Conservation (phyloP, 1,140 invertebrate species). For the Triops cancriformis region DNA sequence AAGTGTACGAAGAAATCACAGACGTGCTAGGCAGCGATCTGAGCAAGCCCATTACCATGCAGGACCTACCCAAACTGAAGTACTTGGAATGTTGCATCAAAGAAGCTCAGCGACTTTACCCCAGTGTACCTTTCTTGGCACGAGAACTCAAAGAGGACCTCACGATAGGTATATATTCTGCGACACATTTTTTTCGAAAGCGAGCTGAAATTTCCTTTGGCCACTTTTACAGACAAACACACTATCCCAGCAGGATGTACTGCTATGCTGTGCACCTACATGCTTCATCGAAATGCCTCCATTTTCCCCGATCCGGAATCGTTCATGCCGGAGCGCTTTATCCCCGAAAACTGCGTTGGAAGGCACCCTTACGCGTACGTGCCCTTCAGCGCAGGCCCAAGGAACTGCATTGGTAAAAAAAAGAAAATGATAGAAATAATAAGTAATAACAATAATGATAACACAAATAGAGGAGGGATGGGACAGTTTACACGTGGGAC, state of each 20-base stretch:
- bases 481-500: too few species aligned
- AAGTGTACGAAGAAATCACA: slow-evolving; percentile 41
- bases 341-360: slow-evolving; percentile 45
- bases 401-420: slow-evolving; percentile 59
- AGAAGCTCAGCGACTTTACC: slow-evolving; percentile 54
- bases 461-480: too few species aligned
- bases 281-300: slow-evolving; percentile 42
- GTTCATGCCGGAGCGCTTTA: slow-evolving; percentile 47
- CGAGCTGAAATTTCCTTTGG: neutral
- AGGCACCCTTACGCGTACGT: slow-evolving; percentile 58
- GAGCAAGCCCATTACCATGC: slow-evolving; percentile 44
- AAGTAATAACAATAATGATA: too few species aligned
- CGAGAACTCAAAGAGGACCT: neutral
- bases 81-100: slow-evolving; percentile 59
- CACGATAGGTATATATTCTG: too few species aligned
- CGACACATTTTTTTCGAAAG: too few species aligned
- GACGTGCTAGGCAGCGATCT: slow-evolving; percentile 42
- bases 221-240: slow-evolving; percentile 12
- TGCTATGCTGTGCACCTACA: slow-evolving; percentile 44
- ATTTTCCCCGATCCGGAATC: slow-evolving; percentile 55
- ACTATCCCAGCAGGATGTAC: slow-evolving; percentile 41
- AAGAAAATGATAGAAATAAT: too few species aligned
- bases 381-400: slow-evolving; percentile 64
- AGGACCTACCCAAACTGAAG: slow-evolving; percentile 46
- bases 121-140: slow-evolving; percentile 42